Evolutionary conservation across 2,797 vertebrate genomes (phyloP).

Genomic region (Scarus forsteni): DNA sequence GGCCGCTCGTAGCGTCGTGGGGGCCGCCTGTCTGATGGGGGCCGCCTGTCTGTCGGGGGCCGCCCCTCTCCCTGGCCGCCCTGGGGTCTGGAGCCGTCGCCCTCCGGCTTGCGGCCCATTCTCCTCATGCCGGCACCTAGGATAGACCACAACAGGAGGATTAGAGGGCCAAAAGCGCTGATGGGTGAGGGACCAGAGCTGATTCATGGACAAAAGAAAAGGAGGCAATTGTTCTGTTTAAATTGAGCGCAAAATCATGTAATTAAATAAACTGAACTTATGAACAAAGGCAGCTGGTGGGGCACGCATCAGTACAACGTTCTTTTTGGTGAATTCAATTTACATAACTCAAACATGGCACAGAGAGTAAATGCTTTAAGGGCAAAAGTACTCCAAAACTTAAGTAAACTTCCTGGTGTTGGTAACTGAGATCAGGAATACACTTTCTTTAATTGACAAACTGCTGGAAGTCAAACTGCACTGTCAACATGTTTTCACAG

Average conservation of each 20-base stretch:
- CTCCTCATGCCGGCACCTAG: constrained; percentile 90
- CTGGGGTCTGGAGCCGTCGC: constrained; percentile 82
- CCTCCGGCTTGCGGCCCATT: constrained; percentile 95
- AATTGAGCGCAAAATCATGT: constrained; percentile 48
- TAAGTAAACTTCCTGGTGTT: too few relatives aligned
- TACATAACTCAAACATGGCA: neutral
- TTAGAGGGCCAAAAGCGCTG: constrained; percentile 39
- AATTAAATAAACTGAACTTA: constrained; percentile 31
- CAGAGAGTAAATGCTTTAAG: neutral
- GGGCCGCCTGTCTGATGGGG: constrained; percentile 91
- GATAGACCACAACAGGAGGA: constrained; percentile 51
- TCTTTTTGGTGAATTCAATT: neutral
- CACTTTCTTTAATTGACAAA: too few relatives aligned
- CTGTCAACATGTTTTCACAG: neutral
- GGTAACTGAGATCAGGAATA: neutral
- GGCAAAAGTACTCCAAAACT: neutral
- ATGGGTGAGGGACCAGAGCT: constrained; percentile 23
- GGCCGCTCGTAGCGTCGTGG: constrained; percentile 93
- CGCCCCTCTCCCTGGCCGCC: constrained; percentile 92
- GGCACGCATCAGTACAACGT: neutral
- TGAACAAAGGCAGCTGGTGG: neutral
- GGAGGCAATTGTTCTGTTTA: constrained; percentile 46
- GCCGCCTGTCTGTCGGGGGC: constrained; percentile 91
- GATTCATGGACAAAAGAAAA: constrained; percentile 26
- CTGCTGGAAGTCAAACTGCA: neutral